Percentiles rank a stretch among this genome's conserved stretches.
These are phyloP conservation scores for Bombus balteatus DNA, from an alignment of 1,140 invertebrate genomes.

Conservation along the genomic window DNA sequence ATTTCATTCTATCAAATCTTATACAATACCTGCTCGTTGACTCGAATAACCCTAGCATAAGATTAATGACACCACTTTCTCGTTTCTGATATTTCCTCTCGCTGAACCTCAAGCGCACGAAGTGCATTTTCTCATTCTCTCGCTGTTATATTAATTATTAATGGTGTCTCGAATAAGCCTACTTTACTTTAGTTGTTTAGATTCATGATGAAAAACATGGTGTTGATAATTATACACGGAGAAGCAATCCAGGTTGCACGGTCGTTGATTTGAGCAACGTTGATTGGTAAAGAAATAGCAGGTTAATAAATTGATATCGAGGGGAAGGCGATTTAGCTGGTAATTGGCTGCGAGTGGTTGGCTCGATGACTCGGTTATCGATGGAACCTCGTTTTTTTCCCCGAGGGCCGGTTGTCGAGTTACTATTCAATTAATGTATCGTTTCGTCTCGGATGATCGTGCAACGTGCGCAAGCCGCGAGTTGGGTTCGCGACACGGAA, in stretches of 20 bases:
- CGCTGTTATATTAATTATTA: no score
- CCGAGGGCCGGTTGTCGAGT: conserved; percentile 26
- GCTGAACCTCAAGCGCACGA: no score
- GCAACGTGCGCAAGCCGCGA: conserved; percentile 2
- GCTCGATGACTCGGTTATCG: conserved; percentile 36
- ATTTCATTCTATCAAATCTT: no score
- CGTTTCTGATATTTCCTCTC: no score
- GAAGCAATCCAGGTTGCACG: not conserved
- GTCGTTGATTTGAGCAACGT: conserved; percentile 1
- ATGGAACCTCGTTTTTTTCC: conserved; percentile 16
- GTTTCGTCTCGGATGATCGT: conserved; percentile 41
- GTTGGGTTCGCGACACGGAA: not conserved
- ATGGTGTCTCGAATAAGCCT: no score
- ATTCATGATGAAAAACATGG: not conserved
- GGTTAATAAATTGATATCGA: conserved; percentile 44
- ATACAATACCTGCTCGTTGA: no score
- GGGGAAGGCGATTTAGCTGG: conserved; percentile 32
- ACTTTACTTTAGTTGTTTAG: not conserved
- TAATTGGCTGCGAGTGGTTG: conserved; percentile 38
- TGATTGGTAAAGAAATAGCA: conserved; percentile 13
- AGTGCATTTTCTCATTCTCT: no score
- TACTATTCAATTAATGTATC: conserved; percentile 49
- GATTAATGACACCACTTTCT: no score
- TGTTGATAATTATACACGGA: not conserved
- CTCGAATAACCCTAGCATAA: no score